phyloP scores from a whole-genome alignment of 2,113 vertebrate genomes.

The Lonchura striata region DNA sequence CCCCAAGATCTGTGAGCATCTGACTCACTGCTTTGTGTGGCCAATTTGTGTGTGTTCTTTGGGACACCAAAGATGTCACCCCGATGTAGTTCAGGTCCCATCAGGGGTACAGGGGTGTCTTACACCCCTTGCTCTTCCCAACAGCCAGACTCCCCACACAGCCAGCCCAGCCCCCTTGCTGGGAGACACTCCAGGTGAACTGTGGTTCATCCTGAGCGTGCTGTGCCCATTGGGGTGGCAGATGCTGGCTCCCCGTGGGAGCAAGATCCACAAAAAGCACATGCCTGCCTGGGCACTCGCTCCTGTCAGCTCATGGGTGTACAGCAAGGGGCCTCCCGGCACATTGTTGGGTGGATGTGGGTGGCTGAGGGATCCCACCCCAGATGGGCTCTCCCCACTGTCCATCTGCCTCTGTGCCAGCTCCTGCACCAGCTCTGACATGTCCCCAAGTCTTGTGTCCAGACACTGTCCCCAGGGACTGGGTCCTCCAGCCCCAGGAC shows the following conservation, averaged over 20 bases:
- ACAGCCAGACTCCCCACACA: not conserved
- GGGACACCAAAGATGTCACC: not conserved
- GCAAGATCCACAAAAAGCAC: not conserved
- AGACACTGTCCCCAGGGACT: rapidly evolving
- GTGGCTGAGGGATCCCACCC: rapidly evolving
- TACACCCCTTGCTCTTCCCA: not conserved
- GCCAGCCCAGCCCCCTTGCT: not conserved
- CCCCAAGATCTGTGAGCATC: not conserved
- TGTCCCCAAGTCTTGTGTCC: not conserved
- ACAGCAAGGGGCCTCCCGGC: not conserved
- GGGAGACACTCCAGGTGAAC: rapidly evolving
- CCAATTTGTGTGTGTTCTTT: not conserved
- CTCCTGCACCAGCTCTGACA: not conserved
- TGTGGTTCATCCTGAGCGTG: rapidly evolving
- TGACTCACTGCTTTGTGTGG: not conserved
- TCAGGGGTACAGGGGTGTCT: no score
- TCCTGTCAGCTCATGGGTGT: not conserved
- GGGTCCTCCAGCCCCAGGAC: not conserved
- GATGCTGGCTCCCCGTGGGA: not conserved
- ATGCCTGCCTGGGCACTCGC: not conserved
- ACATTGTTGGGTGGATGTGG: rapidly evolving
- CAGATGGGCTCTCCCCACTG: rapidly evolving
- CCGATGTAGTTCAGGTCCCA: not conserved
- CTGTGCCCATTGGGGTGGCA: not conserved
- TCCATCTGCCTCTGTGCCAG: not conserved